Conservation (phyloP, 2,113 vertebrate genomes). For the Anser brachyrhynchus region DNA sequence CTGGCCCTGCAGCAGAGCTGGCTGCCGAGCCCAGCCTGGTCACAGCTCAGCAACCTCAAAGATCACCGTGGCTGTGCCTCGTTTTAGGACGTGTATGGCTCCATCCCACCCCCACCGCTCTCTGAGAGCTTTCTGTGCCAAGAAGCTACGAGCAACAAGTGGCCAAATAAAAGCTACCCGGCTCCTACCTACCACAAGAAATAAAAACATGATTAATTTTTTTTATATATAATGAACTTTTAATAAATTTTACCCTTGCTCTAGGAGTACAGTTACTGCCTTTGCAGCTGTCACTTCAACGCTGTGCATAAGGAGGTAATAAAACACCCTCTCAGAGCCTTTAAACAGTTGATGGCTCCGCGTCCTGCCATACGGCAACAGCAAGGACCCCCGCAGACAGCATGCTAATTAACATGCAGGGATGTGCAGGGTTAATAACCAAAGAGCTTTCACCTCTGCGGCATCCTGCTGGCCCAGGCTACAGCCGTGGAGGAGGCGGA, state of each 20-base stretch:
- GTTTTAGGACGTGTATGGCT: accelerated
- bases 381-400: not conserved
- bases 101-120: no score
- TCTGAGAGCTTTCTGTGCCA: not conserved
- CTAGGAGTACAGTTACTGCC: not conserved
- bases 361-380: not conserved
- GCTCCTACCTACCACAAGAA: not conserved
- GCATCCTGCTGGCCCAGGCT: not conserved
- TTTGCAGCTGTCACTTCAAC: not conserved
- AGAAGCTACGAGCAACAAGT: not conserved
- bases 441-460: not conserved
- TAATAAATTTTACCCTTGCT: not conserved
- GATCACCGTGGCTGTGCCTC: accelerated
- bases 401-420: not conserved
- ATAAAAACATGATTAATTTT: not conserved
- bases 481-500: not conserved
- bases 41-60: not conserved
- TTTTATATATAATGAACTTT: not conserved
- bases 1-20: no score
- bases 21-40: no score
- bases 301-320: accelerated
- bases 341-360: not conserved
- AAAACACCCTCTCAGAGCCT: not conserved
- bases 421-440: not conserved
- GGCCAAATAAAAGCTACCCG: not conserved